Conservation (phyloP, 2,797 vertebrate genomes). For the Tapera naevia region DNA sequence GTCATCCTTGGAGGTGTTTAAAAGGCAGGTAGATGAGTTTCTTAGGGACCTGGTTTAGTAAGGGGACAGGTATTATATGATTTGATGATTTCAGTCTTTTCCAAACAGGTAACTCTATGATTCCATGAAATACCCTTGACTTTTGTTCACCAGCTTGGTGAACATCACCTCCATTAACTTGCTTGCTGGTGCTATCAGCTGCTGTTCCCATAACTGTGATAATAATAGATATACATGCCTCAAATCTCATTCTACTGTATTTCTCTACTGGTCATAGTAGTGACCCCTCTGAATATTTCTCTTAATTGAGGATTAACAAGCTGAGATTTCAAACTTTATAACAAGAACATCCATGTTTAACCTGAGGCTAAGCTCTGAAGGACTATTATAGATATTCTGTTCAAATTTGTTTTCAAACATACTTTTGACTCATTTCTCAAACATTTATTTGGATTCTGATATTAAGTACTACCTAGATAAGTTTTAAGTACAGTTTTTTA, state of each 20-base stretch:
- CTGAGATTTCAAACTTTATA: background rate
- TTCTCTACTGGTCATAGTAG: background rate
- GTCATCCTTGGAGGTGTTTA: too few relatives aligned
- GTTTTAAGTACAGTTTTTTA: background rate
- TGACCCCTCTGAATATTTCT: background rate
- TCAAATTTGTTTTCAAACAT: background rate
- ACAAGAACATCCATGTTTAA: background rate
- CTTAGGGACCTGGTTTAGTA: too few relatives aligned
- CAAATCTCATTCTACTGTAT: background rate
- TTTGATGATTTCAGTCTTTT: too few relatives aligned
- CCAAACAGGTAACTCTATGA: too few relatives aligned
- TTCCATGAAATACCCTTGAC: background rate
- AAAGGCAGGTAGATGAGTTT: too few relatives aligned
- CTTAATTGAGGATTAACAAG: background rate
- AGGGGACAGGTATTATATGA: too few relatives aligned
- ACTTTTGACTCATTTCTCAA: background rate
- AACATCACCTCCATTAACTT: background rate
- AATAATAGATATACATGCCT: background rate
- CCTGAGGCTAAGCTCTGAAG: background rate
- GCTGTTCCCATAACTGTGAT: background rate
- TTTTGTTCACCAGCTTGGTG: background rate
- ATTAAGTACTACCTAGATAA: background rate
- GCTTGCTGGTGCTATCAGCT: background rate
- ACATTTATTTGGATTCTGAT: background rate
- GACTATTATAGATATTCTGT: background rate